Evolutionary conservation across 2,888 invertebrate species (phyloP).

Genomic region (Drosophila affinis): DNA sequence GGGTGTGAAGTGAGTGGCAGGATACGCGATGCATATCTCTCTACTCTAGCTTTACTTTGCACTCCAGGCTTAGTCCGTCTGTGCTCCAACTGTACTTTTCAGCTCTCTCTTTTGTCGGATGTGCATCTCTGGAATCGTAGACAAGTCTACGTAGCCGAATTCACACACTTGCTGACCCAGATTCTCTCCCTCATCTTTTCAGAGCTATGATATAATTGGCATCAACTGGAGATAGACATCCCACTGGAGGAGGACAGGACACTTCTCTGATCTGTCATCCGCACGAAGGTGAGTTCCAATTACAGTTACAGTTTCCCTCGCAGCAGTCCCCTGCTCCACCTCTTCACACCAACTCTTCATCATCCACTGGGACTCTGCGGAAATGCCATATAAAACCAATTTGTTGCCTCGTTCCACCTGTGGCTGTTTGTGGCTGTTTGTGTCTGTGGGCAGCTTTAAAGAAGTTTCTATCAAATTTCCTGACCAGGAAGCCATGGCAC

Average conservation of each 20-base stretch:
- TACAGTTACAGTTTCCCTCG: conserved; percentile 30
- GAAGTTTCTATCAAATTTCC: conserved; percentile 69
- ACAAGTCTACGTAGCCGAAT: conserved; percentile 2
- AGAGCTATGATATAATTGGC: conserved; percentile 60
- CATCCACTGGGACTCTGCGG: conserved; percentile 41
- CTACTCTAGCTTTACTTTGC: too few species aligned
- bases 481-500: conserved; percentile 32
- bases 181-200: conserved; percentile 35
- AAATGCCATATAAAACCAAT: conserved; percentile 67
- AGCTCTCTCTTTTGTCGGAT: too few species aligned
- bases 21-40: neutral
- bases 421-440: conserved; percentile 33
- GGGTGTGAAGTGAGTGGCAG: neutral
- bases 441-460: conserved; percentile 47
- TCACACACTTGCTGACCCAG: conserved; percentile 16
- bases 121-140: conserved; percentile 2
- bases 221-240: conserved; percentile 5
- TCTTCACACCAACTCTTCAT: neutral
- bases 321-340: conserved; percentile 24
- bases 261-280: conserved; percentile 20
- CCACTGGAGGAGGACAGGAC: conserved; percentile 46
- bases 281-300: conserved; percentile 45
- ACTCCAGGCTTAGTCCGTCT: too few species aligned
- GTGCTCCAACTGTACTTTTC: too few species aligned
- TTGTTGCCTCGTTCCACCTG: conserved; percentile 44